These are phyloP conservation scores for human (Homo sapiens) DNA, from an alignment of 2,113 vertebrate species.

Conservation along the genomic window DNA sequence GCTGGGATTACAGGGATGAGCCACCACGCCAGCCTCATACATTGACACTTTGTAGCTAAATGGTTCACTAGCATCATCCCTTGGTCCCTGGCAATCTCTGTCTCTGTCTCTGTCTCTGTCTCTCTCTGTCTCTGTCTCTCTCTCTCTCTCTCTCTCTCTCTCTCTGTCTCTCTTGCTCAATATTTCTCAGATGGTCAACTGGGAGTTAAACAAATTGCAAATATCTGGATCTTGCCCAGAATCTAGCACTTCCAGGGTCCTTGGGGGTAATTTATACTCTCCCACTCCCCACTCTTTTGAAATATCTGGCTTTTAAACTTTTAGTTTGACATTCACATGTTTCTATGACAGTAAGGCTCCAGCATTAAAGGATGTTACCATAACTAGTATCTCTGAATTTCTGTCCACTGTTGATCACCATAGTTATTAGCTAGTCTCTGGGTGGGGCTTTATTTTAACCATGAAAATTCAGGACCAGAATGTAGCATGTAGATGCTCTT, in stretches of 20 bases:
- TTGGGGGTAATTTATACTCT: neutral
- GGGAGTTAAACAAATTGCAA: neutral
- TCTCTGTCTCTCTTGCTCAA: too few species aligned
- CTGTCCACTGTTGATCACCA: accelerated
- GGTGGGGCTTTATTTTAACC: neutral
- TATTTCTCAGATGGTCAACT: neutral
- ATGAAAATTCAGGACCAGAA: neutral
- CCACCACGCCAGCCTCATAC: too few species aligned
- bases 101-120: neutral
- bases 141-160: too few species aligned
- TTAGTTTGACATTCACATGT: neutral
- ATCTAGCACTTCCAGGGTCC: too few species aligned
- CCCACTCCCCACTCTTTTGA: neutral
- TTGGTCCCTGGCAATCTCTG: too few species aligned
- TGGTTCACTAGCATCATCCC: neutral
- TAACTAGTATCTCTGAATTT: neutral
- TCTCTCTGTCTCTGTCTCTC: neutral
- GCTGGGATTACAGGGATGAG: too few species aligned
- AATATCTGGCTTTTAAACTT: neutral
- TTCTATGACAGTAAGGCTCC: neutral
- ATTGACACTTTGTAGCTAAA: neutral
- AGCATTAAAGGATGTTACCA: neutral
- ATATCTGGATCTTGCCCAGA: neutral
- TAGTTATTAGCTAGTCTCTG: neutral
- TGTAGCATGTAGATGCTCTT: neutral